Conservation (phyloP, 2,888 invertebrate genomes). For the Arrhopalites spinosus region DNA sequence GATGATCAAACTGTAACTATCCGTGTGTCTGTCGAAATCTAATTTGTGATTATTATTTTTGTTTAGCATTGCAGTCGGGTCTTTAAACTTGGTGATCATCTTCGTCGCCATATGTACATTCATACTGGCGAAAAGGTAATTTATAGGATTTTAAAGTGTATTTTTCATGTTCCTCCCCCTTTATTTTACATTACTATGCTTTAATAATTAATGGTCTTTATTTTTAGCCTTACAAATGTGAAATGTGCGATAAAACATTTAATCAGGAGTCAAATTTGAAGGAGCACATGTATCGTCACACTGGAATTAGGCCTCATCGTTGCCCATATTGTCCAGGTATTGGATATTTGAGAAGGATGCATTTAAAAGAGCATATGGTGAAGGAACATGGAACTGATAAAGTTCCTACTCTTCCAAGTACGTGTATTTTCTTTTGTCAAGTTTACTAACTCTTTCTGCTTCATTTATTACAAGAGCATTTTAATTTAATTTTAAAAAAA, state of each 20-base stretch:
- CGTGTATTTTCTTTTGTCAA: no score
- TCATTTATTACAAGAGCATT: no score
- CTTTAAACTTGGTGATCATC: conserved; percentile 44
- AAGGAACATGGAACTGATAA: conserved; percentile 46
- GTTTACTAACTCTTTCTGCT: no score
- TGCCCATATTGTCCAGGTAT: conserved; percentile 42
- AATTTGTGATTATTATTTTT: neutral
- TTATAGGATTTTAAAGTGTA: no score
- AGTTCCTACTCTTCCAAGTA: conserved; percentile 43
- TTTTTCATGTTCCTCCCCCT: no score
- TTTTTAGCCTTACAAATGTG: conserved; percentile 37
- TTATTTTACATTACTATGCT: no score
- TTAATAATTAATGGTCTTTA: no score
- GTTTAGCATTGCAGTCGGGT: conserved; percentile 39
- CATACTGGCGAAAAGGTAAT: conserved; percentile 44
- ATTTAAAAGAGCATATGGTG: conserved; percentile 45
- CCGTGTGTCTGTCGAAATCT: no score
- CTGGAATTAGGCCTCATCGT: conserved; percentile 44
- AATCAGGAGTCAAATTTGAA: conserved; percentile 47
- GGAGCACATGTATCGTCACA: conserved; percentile 44
- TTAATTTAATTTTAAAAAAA: no score
- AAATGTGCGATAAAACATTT: conserved; percentile 38
- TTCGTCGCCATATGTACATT: conserved; percentile 43
- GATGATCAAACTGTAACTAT: no score
- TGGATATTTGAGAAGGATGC: conserved; percentile 43